Evolutionary conservation across 1,140 invertebrate genomes (phyloP), one percentile per base, ranked within the genome.

Genomic region (Drosophila truncata): DNA sequence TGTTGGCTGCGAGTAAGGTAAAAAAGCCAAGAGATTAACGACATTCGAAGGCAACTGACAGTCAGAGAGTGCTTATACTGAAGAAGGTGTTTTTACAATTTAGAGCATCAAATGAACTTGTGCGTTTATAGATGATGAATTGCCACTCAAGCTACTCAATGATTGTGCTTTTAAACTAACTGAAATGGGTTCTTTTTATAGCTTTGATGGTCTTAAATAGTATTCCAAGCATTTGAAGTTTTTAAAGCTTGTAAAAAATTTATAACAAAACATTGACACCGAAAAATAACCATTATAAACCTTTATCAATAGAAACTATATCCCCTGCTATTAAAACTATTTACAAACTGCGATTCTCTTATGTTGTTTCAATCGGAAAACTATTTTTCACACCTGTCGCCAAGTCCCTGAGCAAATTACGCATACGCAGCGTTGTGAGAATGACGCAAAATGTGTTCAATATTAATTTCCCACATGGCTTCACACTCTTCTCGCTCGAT

Each of bases 381-480:
- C 61, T 72, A 60, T 37, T 52, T 70, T 46, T 65, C 29, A 33
- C 57, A 57, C 71, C 35, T 29, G 47, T 44, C 70, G 27, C 59
- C 11, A 27, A 33, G 23, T 50, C 70, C 69, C 55, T 8, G 14
- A 35, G 31, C 37, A 62, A 73, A 72, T 82, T 72, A 83, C 46
- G 75, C 41, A 78, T 69, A 69, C 59, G 80, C 62, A 35, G 18
- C 55, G 57, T 69, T 60, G 63, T 31, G 18, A 16, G 14, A 63
- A 11, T 60, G 41, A 16, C 44, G 29, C 41, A 39, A 50, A 75
- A 35, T 54, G 35, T 49, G 49, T 57, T 42, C 39, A 41, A 37
- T 46, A 55, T 39, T 57, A 75, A 76, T 75, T 75, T 64, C 35
- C 60, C 55, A 49, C 58, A 57, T 49, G 73, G 27, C 23, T 31